phyloP scores from a whole-genome alignment of 2,888 invertebrate genomes.

The Theodoxus fluviatilis region DNA sequence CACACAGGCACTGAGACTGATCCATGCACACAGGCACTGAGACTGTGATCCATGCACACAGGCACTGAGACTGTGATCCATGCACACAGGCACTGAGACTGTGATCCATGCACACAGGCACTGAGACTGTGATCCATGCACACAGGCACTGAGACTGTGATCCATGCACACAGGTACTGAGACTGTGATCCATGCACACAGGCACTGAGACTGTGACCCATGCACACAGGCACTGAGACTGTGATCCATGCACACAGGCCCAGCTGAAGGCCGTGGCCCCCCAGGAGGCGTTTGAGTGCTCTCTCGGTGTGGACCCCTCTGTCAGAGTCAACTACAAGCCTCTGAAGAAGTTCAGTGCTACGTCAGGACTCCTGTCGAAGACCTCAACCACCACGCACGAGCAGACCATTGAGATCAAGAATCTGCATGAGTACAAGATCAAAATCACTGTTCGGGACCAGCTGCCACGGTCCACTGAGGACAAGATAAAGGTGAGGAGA shows the following conservation, averaged over 20 bases:
- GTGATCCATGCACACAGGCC: constrained; percentile 32
- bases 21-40: too few species aligned
- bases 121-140: too few species aligned
- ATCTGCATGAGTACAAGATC: constrained; percentile 60
- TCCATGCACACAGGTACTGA: too few species aligned
- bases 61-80: too few species aligned
- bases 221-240: too few species aligned
- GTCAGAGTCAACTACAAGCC: constrained; percentile 64
- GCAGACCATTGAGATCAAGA: constrained; percentile 60
- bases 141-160: too few species aligned
- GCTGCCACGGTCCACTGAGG: constrained; percentile 64
- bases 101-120: too few species aligned
- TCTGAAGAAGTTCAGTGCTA: constrained; percentile 59
- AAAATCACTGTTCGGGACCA: constrained; percentile 62
- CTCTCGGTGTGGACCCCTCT: constrained; percentile 66
- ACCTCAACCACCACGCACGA: constrained; percentile 40
- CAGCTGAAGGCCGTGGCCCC: constrained; percentile 60
- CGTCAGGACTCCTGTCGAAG: constrained; percentile 62
- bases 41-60: too few species aligned
- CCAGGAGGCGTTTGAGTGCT: constrained; percentile 65
- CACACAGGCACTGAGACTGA: too few species aligned
- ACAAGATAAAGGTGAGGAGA: constrained; percentile 67
- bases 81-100: too few species aligned
- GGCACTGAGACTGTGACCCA: too few species aligned
- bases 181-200: too few species aligned